Conservation (phyloP, 2,797 vertebrate species). For the Adelosebastes latens region DNA sequence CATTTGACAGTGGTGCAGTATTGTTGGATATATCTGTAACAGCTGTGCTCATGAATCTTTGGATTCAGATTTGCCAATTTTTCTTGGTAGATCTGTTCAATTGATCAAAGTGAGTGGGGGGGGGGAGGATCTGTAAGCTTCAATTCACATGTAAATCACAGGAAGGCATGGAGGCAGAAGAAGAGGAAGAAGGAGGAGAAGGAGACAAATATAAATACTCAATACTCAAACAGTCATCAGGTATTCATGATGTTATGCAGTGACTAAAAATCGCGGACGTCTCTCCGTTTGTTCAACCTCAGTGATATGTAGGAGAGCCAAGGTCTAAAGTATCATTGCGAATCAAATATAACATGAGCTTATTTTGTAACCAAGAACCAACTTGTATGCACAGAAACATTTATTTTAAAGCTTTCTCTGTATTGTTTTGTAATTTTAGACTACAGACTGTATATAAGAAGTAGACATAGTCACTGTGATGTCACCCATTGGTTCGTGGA, state of each 20-base stretch:
- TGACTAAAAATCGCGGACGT: neutral
- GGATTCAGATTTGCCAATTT: neutral
- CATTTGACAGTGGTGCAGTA: neutral
- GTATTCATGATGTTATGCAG: neutral
- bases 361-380: neutral
- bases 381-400: neutral
- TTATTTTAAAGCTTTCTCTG: neutral
- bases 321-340: neutral
- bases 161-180: neutral
- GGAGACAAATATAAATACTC: neutral
- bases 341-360: neutral
- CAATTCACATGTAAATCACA: constrained; percentile 3
- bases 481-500: too few relatives aligned
- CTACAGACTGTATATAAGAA: too few relatives aligned
- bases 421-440: neutral
- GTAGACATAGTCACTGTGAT: too few relatives aligned
- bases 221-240: neutral
- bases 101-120: neutral
- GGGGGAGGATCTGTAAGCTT: neutral
- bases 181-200: neutral
- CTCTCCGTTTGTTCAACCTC: too few relatives aligned
- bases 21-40: neutral
- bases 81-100: neutral
- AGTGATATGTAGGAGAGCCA: too few relatives aligned
- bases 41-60: neutral